Conservation (phyloP, 1,140 invertebrate genomes). For the Oppia nitens region DNA sequence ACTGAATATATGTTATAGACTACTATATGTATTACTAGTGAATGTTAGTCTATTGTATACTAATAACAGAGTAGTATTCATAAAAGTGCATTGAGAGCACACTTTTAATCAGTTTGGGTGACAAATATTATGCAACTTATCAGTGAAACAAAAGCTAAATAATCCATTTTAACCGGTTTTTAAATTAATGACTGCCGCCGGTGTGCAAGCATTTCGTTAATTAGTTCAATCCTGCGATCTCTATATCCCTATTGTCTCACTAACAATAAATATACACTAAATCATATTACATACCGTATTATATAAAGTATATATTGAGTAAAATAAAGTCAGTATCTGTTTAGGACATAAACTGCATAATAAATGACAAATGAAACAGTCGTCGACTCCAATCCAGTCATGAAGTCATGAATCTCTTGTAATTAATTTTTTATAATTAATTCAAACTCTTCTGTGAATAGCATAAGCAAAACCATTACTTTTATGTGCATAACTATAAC, state of each 20-base stretch:
- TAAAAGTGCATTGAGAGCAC: no score
- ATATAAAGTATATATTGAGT: no score
- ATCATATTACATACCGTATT: no score
- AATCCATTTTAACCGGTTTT: background rate
- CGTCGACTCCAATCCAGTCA: background rate
- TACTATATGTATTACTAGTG: no score
- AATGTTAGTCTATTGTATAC: background rate
- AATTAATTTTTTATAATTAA: background rate
- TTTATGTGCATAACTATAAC: no score
- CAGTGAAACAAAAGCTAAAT: background rate
- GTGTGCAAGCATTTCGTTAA: background rate
- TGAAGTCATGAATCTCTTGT: background rate
- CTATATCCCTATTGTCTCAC: background rate
- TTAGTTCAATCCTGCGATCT: no score
- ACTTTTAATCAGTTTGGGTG: background rate
- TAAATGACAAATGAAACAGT: background rate
- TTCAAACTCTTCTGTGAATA: background rate
- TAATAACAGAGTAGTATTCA: background rate
- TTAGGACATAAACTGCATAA: background rate
- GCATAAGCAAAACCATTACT: no score
- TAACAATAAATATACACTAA: background rate
- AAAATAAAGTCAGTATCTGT: no score
- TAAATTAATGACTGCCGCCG: background rate
- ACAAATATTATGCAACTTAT: background rate
- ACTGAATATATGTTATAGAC: no score